Evolutionary conservation across 2,888 invertebrate genomes (phyloP).

Genomic region (Mesodorylaimus sp.): DNA sequence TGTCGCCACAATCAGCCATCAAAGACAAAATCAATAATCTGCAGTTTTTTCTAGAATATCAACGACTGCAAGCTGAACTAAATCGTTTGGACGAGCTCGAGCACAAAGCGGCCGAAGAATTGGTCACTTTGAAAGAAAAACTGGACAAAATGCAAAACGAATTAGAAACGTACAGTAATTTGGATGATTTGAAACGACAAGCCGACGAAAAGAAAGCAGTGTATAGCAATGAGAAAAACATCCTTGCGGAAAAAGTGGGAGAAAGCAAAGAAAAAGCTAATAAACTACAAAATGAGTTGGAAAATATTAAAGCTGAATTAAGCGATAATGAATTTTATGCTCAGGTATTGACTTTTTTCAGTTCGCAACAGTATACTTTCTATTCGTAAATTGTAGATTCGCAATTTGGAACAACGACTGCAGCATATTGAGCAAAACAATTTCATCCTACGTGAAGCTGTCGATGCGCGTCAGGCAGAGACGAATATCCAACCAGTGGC

Average conservation of each 20-base stretch:
- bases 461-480: constrained; percentile 47
- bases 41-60: constrained; percentile 22
- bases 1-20: no score
- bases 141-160: constrained; percentile 37
- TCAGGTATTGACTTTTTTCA: constrained; percentile 5
- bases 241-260: constrained; percentile 4
- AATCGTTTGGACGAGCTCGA: constrained; percentile 46
- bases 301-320: constrained; percentile 43
- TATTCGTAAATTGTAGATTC: constrained; percentile 38
- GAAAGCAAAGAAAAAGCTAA: constrained; percentile 39
- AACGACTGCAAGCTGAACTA: constrained; percentile 24
- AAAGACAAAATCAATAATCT: background rate
- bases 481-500: constrained; percentile 48
- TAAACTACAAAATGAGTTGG: constrained; percentile 39
- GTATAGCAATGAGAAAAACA: background rate
- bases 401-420: constrained; percentile 49
- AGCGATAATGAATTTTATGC: constrained; percentile 47
- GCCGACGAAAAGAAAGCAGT: background rate
- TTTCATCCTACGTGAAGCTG: constrained; percentile 47
- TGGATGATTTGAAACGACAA: constrained; percentile 32
- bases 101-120: constrained; percentile 45
- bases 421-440: constrained; percentile 50
- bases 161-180: constrained; percentile 19
- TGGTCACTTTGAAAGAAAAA: constrained; percentile 35
- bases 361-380: background rate